These are phyloP conservation scores for Euphonia xanthogaster DNA, from an alignment of 2,797 vertebrate species.

Conservation along the genomic window DNA sequence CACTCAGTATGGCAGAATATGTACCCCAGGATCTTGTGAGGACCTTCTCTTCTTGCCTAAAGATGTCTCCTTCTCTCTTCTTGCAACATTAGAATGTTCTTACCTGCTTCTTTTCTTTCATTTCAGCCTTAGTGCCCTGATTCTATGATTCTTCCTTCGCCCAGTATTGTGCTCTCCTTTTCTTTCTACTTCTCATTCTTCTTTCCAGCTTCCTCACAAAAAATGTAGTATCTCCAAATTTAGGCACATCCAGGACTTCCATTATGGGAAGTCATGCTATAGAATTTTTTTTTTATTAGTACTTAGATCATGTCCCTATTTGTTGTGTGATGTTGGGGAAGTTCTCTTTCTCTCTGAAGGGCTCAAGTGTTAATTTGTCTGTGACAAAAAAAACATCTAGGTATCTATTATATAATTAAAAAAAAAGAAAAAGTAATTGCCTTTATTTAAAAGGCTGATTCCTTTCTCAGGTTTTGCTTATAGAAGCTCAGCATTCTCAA, in stretches of 20 bases:
- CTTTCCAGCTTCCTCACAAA: not conserved
- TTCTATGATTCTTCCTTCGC: not conserved
- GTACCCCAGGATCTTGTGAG: not conserved
- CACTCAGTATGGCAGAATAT: not conserved
- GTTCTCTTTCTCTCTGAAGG: not conserved
- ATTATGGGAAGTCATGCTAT: not conserved
- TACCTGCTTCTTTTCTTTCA: not conserved
- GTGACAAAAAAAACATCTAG: not conserved
- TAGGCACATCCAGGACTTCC: not conserved
- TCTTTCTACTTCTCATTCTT: not conserved
- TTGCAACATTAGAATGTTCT: not conserved
- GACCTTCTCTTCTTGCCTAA: not conserved
- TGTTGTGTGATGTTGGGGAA: not conserved
- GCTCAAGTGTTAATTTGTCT: not conserved
- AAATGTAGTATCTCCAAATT: not conserved
- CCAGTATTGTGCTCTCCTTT: not conserved
- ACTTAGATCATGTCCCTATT: not conserved
- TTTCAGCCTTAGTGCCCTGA: not conserved
- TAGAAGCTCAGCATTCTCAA: not conserved
- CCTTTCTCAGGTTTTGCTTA: not conserved
- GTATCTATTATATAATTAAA: too few relatives aligned
- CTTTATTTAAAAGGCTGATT: not conserved
- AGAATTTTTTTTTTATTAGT: not conserved
- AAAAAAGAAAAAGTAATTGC: not conserved
- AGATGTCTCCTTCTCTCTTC: not conserved